A percentile compares a stretch with the other conserved stretches of the same genome.
Evolutionary conservation across 2,888 invertebrate species (phyloP).

Genomic region (Barypeithes pellucidus): DNA sequence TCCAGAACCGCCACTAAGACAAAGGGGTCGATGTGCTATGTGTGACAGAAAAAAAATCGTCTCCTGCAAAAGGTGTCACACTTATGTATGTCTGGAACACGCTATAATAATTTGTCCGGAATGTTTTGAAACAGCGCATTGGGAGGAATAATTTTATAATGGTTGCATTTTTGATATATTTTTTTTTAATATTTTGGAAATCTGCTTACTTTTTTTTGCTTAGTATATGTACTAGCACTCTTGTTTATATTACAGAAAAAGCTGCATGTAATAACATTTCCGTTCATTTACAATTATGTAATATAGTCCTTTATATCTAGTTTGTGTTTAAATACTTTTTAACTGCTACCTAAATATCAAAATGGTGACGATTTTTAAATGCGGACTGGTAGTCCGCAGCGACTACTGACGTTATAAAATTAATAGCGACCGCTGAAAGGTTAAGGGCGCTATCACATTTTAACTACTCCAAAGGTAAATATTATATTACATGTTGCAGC

Average conservation of each 20-base stretch:
- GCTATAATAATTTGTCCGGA: slow-evolving; percentile 6
- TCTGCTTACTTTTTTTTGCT: neutral
- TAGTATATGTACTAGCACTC: neutral
- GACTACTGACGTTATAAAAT: too few species aligned
- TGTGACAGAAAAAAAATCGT: slow-evolving; percentile 34
- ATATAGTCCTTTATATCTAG: too few species aligned
- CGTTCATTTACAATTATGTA: too few species aligned
- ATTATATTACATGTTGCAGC: too few species aligned
- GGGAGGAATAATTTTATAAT: neutral
- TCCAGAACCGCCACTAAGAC: neutral
- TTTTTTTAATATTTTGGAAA: neutral
- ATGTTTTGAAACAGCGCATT: slow-evolving; percentile 5
- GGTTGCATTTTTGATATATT: neutral
- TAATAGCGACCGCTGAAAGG: too few species aligned
- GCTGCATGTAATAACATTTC: too few species aligned
- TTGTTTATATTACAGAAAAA: neutral
- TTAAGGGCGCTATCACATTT: too few species aligned
- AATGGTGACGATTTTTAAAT: too few species aligned
- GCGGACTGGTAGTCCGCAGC: too few species aligned
- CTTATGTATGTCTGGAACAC: slow-evolving; percentile 17
- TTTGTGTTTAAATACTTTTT: too few species aligned
- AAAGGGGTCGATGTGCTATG: slow-evolving; percentile 5
- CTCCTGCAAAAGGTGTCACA: slow-evolving; percentile 20
- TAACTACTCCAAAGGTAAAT: too few species aligned
- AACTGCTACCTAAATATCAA: too few species aligned